Evolutionary conservation across 1,140 invertebrate genomes (phyloP), one percentile per base, ranked within the genome.

Genomic region (Telenomus remus): DNA sequence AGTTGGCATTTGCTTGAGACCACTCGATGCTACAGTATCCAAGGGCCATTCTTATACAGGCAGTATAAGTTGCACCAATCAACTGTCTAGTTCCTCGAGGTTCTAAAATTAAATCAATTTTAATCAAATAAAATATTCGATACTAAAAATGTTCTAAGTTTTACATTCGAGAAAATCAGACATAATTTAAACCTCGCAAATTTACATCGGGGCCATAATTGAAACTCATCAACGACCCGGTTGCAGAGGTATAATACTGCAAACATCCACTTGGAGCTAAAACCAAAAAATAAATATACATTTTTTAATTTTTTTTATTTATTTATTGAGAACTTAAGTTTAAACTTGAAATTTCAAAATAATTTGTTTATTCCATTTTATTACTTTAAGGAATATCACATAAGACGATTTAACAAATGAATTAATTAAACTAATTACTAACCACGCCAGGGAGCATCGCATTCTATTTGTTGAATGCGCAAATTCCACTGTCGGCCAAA

Each of bases 241-340:
- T 89, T 2, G 86, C 71, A 4, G 87, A 89, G 15, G 91, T 92
- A 80, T 92, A 93, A 83, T 95, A 95, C 87, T 95, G 94, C 3
- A 95, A 87, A 83, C 95, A 96, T 27, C 94, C 94, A 44, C 91
- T 90, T 3, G 94, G 94, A 3, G 94, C 94, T 93, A 78, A 51
- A 87, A n/a, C n/a, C n/a, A 82, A 15, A 15, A 27, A 49, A 49
- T 35, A 35, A 6, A 35, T 6, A 35, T 35, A 6, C 5, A 6
- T 35, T 6, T 35, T 35, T 35, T 35, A 10, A 35, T n/a, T n/a
- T n/a, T n/a, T n/a, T n/a, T n/a, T n/a, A n/a, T n/a, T n/a, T n/a
- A n/a, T n/a, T n/a, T n/a, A n/a, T n/a, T n/a, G n/a, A n/a, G n/a
- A n/a, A n/a, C n/a, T n/a, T n/a, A n/a, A n/a, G n/a, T n/a, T n/a